Conservation (phyloP, 1,140 invertebrate species). For the Phymastichus coffea region DNA sequence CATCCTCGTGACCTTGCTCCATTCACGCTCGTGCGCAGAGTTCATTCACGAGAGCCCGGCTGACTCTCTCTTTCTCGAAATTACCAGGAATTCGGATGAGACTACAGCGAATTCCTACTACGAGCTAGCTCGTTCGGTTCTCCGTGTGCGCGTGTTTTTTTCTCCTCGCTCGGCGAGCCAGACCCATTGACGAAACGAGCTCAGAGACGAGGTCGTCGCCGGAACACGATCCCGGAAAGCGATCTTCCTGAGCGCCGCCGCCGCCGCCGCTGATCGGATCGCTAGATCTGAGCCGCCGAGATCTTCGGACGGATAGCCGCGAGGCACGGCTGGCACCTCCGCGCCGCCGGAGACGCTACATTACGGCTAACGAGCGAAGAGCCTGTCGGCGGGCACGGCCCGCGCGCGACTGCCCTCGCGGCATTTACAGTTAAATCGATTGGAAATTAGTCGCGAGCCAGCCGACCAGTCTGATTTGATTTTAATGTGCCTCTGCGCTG, state of each 20-base stretch:
- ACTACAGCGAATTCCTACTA: constrained; percentile 11
- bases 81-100: constrained; percentile 14
- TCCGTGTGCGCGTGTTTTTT: too few relatives aligned
- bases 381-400: neutral
- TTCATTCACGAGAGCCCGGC: constrained; percentile 7
- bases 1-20: too few relatives aligned
- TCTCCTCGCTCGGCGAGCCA: too few relatives aligned
- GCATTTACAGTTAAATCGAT: constrained; percentile 15
- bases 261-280: constrained; percentile 7
- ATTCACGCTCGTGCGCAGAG: neutral
- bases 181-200: neutral
- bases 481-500: too few relatives aligned
- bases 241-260: too few relatives aligned
- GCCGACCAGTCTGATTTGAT: neutral
- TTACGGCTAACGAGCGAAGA: too few relatives aligned
- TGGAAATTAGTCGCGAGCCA: neutral
- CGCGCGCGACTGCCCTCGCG: neutral
- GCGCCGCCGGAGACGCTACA: too few relatives aligned
- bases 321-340: neutral
- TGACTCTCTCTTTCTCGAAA: neutral
- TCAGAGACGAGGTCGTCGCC: neutral
- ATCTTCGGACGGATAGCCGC: constrained; percentile 3
- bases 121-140: neutral
- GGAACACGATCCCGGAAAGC: constrained; percentile 10
- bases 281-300: constrained; percentile 13